Base-by-base conservation (phyloP, 2,888 invertebrate genomes). In the Nemurella pictetii region DNA sequence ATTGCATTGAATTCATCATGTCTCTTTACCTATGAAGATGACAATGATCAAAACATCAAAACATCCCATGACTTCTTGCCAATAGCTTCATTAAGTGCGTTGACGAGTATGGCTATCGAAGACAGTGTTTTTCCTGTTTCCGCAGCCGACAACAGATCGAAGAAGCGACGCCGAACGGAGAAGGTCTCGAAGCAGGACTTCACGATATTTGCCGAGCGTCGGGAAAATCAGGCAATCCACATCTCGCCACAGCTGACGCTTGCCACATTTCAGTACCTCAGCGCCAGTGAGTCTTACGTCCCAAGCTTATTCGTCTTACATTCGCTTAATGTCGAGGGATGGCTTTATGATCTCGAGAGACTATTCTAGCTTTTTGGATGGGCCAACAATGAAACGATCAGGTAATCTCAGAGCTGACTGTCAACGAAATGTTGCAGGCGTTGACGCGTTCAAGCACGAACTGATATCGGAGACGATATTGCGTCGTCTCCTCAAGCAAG, bases 191-290 rank as follows among this genome's bases (percentile, higher is more conserved):
- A 95, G 88, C 93, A 95, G 88, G 98, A 98, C 89, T 98, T 98
- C 89, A 95, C 95, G 0, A 94, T 95, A 72, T 98, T 98, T 90
- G 97, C 97, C 0, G 96, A 97, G 89, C 93, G 95, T 9, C 94
- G 95, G 86, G 95, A 95, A 89, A 93, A 94, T 88, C 96, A 96
- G 89, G 93, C 94, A 80, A 95, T 96, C 86, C 94, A 95, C 87
- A 96, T 99, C 88, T 97, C 98, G 5, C 98, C 98, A 0, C 99
- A 99, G 90, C 92, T 99, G 86, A 95, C 96, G 0, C 91, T 99
- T 85, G 99, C 99, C 84, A 96, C 98, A 87, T 98, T 96, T 93
- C 99, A 99, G 91, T 99, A 96, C 90, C 92, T 99, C 86, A 97
- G 96, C 88, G 97, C 98, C 87, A 95, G 98, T 98, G 91, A 94